Conservation (phyloP, 2,888 invertebrate species). For the Coelogynopora nodosa region DNA sequence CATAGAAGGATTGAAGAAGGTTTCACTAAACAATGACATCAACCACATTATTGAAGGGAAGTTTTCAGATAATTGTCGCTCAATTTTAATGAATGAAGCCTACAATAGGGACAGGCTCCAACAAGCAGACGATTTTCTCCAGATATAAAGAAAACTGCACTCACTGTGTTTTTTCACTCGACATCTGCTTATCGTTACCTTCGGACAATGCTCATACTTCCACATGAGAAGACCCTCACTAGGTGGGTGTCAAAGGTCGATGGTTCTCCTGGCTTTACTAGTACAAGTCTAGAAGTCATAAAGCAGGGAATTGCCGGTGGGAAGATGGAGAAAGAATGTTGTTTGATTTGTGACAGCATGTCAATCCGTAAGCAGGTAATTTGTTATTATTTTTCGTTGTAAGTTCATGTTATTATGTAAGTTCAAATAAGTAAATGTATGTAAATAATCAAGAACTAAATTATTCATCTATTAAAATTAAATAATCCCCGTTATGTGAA, state of each 20-base stretch:
- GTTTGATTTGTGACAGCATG: background rate
- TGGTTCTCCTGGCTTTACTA: background rate
- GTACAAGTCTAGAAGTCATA: background rate
- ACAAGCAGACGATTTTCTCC: background rate
- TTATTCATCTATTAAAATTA: too few species aligned
- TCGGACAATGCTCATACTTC: background rate
- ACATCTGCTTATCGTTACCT: background rate
- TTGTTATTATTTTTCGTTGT: background rate
- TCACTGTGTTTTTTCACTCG: background rate
- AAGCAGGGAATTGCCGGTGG: background rate
- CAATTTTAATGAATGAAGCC: background rate
- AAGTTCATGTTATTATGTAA: too few species aligned
- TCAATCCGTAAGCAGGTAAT: background rate
- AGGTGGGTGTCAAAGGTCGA: background rate
- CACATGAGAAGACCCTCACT: background rate
- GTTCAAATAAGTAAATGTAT: too few species aligned
- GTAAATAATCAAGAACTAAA: too few species aligned
- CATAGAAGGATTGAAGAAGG: background rate
- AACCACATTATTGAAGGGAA: background rate
- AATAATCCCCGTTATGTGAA: too few species aligned
- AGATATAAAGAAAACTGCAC: background rate
- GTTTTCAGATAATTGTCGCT: background rate
- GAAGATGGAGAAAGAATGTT: background rate
- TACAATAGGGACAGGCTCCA: background rate
- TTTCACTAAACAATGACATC: background rate